phyloP scores from a whole-genome alignment of 2,888 invertebrate species.

The Drosophila cracens region DNA sequence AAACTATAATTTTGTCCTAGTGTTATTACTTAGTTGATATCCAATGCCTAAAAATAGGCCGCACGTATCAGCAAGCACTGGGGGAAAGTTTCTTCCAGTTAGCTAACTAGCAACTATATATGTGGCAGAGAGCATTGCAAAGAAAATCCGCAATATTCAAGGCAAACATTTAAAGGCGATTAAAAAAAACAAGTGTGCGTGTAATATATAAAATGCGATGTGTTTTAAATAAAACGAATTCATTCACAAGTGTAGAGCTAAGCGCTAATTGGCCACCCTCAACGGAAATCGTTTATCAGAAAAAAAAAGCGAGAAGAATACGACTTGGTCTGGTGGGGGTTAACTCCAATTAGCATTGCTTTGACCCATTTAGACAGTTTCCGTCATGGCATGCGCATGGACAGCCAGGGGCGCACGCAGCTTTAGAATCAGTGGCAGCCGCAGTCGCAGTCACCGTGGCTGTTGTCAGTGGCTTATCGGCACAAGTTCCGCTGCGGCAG shows the following conservation, averaged over 20 bases:
- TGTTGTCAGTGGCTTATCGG: conserved; percentile 56
- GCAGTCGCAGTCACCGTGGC: conserved; percentile 17
- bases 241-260: conserved; percentile 65
- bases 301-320: conserved; percentile 46
- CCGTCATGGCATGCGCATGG: conserved; percentile 60
- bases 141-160: conserved; percentile 55
- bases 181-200: conserved; percentile 32
- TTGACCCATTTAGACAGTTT: conserved; percentile 76
- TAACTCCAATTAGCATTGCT: conserved; percentile 79
- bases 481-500: conserved; percentile 81
- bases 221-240: conserved; percentile 53
- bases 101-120: conserved; percentile 38
- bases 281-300: conserved; percentile 73
- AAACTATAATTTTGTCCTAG: conserved; percentile 12
- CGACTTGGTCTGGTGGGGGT: conserved; percentile 55
- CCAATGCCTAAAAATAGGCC: conserved; percentile 44
- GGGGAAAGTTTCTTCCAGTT: conserved; percentile 62
- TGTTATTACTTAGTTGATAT: conserved; percentile 19
- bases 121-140: conserved; percentile 43
- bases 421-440: conserved; percentile 24
- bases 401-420: conserved; percentile 67
- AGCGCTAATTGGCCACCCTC: conserved; percentile 63
- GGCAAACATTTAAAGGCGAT: conserved; percentile 51
- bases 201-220: conserved; percentile 24
- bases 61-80: conserved; percentile 39